Evolutionary conservation across 2,888 invertebrate genomes (phyloP), one percentile per base, ranked within the genome.

Genomic region (Drosophila putrida): DNA sequence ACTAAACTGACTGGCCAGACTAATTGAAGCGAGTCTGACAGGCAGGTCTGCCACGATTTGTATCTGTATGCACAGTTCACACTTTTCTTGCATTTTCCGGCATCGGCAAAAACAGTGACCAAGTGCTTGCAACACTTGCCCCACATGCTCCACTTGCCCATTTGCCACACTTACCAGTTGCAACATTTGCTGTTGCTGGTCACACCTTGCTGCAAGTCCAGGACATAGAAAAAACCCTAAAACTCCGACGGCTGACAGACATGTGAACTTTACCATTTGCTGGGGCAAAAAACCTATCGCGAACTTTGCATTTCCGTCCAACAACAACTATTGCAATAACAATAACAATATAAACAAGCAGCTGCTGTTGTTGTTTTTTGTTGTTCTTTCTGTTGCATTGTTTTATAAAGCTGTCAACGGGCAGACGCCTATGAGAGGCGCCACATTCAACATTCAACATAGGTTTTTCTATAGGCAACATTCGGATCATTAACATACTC

Each of bases 1-100:
- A 58, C 62, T 74, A 58, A 64, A 72, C 74, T 78, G 84, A 68
- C 85, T 71, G 74, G 55, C 75, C 80, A 79, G 88, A 85, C 85
- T 85, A 88, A 85, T 85, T 85, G 85, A 86, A 86, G 75, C 82
- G 87, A 81, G 79, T 82, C 85, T 78, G 71, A 64, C 71, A 46
- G 58, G 50, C 71, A 46, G 58, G 50, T 71, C 58, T 53, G 44
- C 27, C 27, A 57, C 75, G 87, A 83, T 83, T 71, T 69, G 70
- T 83, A 82, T 82, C 82, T 82, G 82, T 68, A 90, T 90, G 90
- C 90, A 87, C 90, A 91, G 82, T 91, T 91, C 91, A 86, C 91
- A 90, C 91, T 89, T 84, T 79, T 74, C 61, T 46, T 54, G 75
- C 88, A 82, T 87, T 82, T 83, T 81, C 84, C 83, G 71, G 73